Evolutionary conservation across 1,140 invertebrate genomes (phyloP), one percentile per base, ranked within the genome.

Genomic region (Hestina assimilis): DNA sequence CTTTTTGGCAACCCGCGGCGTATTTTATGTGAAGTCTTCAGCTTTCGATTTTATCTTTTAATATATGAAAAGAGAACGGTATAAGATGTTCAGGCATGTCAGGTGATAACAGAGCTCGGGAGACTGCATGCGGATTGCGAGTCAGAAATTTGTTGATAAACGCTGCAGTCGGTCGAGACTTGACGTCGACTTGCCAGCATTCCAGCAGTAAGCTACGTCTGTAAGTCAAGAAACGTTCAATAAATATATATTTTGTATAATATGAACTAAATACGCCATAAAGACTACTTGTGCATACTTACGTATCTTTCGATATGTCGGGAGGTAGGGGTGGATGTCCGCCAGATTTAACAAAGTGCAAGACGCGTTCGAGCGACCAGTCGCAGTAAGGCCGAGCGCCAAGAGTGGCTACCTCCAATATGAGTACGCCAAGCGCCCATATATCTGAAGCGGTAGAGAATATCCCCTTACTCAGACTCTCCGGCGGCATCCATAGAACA

Each of bases 401-500:
- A 78, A 96, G 95, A 0, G 95, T 95, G 9, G 95, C 92, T 26
- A 96, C 92, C 75, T 97, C 96, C 72, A 94, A 95, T 0, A 97
- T 80, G 1, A 96, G 79, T 14, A 97, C 94, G 9, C 95, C 96
- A 66, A 93, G 96, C 24, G 94, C 94, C 95, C 95, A 97, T 12
- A 96, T 91, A 75, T 97, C 96, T 0, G 95, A 95, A 3, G 92
- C 92, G 9, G 93, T 90, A 4, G 94, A 95, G 69, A 96, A 97
- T 12, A 95, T 87, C 7, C 96, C 95, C 5, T 93, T 72, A 0
- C 88, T 90, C 1, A 97, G 77, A 38, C 93, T 93, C 83, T 97
- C 96, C 0, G 95, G 95, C 2, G 95, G 92, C 97, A 98, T 98
- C 96, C 97, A 98, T 69, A 96, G 89, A 1, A 98, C 96, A 0